phyloP scores from a whole-genome alignment of 2,113 vertebrate species.

The Acrocephalus arundinaceus region DNA sequence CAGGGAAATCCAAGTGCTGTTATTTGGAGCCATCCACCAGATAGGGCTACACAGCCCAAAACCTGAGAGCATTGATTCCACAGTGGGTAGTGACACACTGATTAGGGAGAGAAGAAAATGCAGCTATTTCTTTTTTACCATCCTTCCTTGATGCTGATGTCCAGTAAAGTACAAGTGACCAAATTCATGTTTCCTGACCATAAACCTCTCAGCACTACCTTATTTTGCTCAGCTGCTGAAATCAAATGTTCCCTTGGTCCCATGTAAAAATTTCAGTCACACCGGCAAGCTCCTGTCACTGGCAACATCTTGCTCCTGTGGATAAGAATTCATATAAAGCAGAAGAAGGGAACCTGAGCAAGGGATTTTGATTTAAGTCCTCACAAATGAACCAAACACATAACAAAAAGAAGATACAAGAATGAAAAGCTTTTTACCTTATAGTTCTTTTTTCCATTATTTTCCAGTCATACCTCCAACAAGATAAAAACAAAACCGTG shows the following conservation, averaged over 20 bases:
- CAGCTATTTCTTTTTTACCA: not conserved
- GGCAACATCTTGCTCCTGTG: not conserved
- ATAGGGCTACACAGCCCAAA: not conserved
- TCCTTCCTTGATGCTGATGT: not conserved
- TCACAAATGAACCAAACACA: not conserved
- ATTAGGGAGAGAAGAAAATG: not conserved
- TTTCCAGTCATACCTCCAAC: not conserved
- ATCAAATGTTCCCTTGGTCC: not conserved
- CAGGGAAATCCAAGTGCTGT: not conserved
- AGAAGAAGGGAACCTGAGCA: not conserved
- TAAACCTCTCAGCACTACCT: not conserved
- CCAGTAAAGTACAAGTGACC: not conserved
- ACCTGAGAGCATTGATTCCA: not conserved
- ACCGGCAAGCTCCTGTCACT: not conserved
- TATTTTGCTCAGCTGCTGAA: not conserved
- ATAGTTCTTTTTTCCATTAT: not conserved
- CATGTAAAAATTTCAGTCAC: not conserved
- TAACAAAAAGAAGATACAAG: constrained; percentile 1
- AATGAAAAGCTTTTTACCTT: constrained; percentile 30
- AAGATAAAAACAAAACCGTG: not conserved
- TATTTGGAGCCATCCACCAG: not conserved
- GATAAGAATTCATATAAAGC: not conserved
- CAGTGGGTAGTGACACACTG: accelerated
- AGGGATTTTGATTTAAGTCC: not conserved
- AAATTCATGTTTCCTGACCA: not conserved